Base-by-base conservation (phyloP, 1,140 invertebrate species). In the Drosophila malerkotliana region DNA sequence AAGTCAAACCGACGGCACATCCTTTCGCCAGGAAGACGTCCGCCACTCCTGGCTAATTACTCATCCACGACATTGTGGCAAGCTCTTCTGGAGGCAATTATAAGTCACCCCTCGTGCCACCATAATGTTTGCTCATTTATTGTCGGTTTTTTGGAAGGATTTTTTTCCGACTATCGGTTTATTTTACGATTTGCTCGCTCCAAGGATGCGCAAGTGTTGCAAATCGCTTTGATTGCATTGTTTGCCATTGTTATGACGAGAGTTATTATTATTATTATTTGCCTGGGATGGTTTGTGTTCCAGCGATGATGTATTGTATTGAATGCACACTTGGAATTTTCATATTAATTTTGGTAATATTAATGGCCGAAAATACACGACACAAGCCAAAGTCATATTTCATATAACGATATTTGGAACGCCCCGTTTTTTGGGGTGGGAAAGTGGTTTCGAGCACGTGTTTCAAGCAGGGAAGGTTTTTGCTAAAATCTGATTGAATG, bases 151-250 rank as follows among this genome's bases (percentile, higher is more conserved):
- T 51, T 14, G 18, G 37, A 66, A n/a, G 52, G 52, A 48, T 53
- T 59, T 44, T 62, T 60, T 44, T 44, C 15, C 41, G 41, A 5
- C 14, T 44, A 12, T 44, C 3, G 18, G 18, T 47, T 58, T 63
- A 14, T 58, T 34, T 37, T 68, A 48, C 49, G 51, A 32, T 57
- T 48, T 39, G 53, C 12, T 45, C 39, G 37, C 69, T 63, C 57
- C 77, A 77, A 88, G 83, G 84, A 88, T 89, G 76, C 76, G 79
- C 83, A 88, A 88, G 83, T 88, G 83, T 88, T 79, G 83, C 83
- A 54, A 88, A 88, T 88, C 84, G 83, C 83, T 88, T 88, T 88
- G 83, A 88, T 88, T 88, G 75, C 83, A 79, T 88, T 88, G 83
- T 88, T 75, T 68, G 71, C 60, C 62, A 67, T 85, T 85, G 78